These are phyloP conservation scores for Drosophila putrida DNA, from an alignment of 2,888 invertebrate genomes.

Conservation along the genomic window DNA sequence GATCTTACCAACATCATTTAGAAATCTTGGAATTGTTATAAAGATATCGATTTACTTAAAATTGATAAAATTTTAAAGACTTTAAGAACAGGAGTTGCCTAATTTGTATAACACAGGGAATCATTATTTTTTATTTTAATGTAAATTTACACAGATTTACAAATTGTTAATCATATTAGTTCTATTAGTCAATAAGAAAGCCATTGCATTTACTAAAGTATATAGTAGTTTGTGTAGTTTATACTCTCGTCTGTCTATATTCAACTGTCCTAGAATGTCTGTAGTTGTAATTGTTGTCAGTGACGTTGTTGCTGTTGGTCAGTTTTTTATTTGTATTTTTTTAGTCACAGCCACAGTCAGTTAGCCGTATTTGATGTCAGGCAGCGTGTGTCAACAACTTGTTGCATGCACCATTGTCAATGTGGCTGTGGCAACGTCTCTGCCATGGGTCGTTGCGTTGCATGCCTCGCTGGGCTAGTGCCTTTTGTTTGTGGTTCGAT, in stretches of 20 bases:
- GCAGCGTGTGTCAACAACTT: conserved; percentile 66
- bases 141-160: too few relatives aligned
- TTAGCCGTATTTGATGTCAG: conserved; percentile 33
- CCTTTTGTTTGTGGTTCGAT: conserved; percentile 32
- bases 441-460: conserved; percentile 66
- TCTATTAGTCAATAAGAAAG: too few relatives aligned
- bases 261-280: conserved; percentile 18
- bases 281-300: conserved; percentile 17
- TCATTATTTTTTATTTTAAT: too few relatives aligned
- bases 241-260: conserved; percentile 4
- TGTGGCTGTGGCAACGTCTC: conserved; percentile 15
- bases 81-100: too few relatives aligned
- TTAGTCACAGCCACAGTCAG: conserved; percentile 17
- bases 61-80: too few relatives aligned
- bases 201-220: too few relatives aligned
- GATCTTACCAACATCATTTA: too few relatives aligned
- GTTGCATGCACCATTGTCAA: conserved; percentile 59
- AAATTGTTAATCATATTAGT: too few relatives aligned
- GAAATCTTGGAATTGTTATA: too few relatives aligned
- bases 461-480: conserved; percentile 61
- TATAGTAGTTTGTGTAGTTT: background rate
- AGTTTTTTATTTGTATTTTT: conserved; percentile 16
- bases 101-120: too few relatives aligned
- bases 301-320: conserved; percentile 12
- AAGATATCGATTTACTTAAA: too few relatives aligned